Evolutionary conservation across 1,140 invertebrate species (phyloP).

Genomic region (Drosophila insularis): DNA sequence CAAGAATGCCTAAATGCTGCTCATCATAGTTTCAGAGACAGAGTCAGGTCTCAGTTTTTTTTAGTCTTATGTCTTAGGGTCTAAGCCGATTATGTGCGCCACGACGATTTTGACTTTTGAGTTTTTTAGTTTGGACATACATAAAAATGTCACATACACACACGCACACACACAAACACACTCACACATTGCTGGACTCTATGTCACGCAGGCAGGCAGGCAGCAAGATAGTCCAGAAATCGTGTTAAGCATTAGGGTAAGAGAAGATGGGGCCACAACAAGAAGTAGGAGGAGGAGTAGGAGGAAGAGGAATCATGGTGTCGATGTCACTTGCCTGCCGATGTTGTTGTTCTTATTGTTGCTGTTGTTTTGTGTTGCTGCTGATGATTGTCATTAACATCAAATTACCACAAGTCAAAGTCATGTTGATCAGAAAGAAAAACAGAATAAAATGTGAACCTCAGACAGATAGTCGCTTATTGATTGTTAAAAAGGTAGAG

Average conservation of each 20-base stretch:
- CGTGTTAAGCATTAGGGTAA: slow-evolving; percentile 57
- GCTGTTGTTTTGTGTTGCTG: slow-evolving; percentile 48
- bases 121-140: slow-evolving; percentile 15
- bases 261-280: neutral
- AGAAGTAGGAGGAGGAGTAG: neutral
- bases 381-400: slow-evolving; percentile 80
- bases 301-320: slow-evolving; percentile 31
- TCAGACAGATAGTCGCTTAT: slow-evolving; percentile 56
- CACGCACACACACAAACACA: neutral
- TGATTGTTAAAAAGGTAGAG: slow-evolving; percentile 36
- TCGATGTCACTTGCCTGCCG: slow-evolving; percentile 51
- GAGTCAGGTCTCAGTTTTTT: neutral
- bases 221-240: slow-evolving; percentile 52
- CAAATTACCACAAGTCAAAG: slow-evolving; percentile 80
- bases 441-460: neutral
- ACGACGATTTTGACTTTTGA: slow-evolving; percentile 24
- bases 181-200: neutral
- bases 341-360: slow-evolving; percentile 35
- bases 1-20: slow-evolving; percentile 59
- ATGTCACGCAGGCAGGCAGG: no score
- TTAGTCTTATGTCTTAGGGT: neutral
- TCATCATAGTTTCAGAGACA: slow-evolving; percentile 12
- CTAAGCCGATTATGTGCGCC: slow-evolving; percentile 69
- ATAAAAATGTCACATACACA: slow-evolving; percentile 42
- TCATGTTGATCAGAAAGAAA: slow-evolving; percentile 64